Base-by-base conservation (phyloP, 2,888 invertebrate species). In the Apodemia zela region DNA sequence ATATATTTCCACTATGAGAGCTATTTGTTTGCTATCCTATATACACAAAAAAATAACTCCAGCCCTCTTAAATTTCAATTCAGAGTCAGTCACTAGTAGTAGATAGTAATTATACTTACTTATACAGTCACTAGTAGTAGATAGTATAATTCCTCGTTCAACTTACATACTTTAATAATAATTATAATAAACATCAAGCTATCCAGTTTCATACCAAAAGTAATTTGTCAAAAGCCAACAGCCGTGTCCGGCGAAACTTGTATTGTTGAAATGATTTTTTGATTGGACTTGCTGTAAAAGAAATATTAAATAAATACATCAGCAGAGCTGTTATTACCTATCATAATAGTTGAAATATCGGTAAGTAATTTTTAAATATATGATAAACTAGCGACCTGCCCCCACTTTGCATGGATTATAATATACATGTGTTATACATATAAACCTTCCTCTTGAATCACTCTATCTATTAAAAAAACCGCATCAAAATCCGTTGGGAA, bases 191-290 rank as follows among this genome's bases (percentile, higher is more conserved):
- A 62, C 66, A 61, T 64, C 59, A 45, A 51, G 49, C 63, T 60
- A 65, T 60, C 62, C 35, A 49, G 57, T 63, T 49, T 62, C 33
- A 64, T 67, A 59, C 63, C 60, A 63, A 59, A 82, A 78, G 80
- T 84, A 80, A 84, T 87, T 87, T 85, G 79, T 80, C 79, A 80
- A 76, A 74, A 82, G 74, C 78, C 84, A 85, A 81, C 80, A 83
- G 85, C 81, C 80, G 80, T 88, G 87, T 89, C 89, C 87, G 88
- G 87, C 84, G 62, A 80, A 77, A 81, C 82, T 83, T 84, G 82
- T 87, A 87, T 85, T 82, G 82, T 89, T 87, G 90, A 90, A 90
- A 90, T 89, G 89, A 84, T 89, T 85, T 89, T 91, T 90, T 90
- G 90, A 90, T 90, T 91, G 87, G 82, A 82, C 84, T 78, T 81